Base-by-base conservation (phyloP, 2,113 vertebrate species). In the Mastomys natalensis region DNA sequence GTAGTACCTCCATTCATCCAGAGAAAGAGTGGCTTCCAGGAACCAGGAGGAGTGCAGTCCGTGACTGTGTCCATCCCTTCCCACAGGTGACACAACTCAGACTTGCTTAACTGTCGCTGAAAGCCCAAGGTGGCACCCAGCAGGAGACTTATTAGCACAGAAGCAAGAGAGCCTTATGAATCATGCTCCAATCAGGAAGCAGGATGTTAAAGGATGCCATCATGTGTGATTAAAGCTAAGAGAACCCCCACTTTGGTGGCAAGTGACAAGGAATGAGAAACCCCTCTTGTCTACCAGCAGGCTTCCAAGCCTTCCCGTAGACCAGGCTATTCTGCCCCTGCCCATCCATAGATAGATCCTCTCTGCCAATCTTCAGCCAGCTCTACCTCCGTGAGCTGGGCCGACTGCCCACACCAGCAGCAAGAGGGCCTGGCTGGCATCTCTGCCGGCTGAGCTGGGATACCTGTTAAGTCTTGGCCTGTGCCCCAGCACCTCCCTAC, bases 391-490 rank as follows among this genome's bases (percentile, higher is more conserved):
- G 34, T n/a, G 89, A 76, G 40, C 90, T 40, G 60, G 95, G 97
- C 96, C 0, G 4, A 76, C 84, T 34, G 68, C 96, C 92, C 80
- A 0, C 1, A 24, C 60, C 2, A 0, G 84, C 31, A 6, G 89
- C 92, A 66, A 73, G 53, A 78, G 60, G 45, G 62, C 77, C 89
- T 19, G 10, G 22, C 90, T 90, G 95, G 94, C 90, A 7, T 70
- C 73, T 64, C 92, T 9, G 37, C 90, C 24, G 16, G 43, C 88
- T 48, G 40, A 66, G 80, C 70, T 0, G 37, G 88, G 89, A 70
- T 82, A 93, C 97, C 94, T 96, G 94, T 87, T 40, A 95, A 66
- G 89, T 24, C 24, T 91, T 53, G 53, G 24, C 72, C 87, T 17
- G 8, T 3, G 7, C 74, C 72, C 77, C 5, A 0, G 16, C 87